phyloP scores from a whole-genome alignment of 2,888 invertebrate genomes.

The Tachystola acroxantha region DNA sequence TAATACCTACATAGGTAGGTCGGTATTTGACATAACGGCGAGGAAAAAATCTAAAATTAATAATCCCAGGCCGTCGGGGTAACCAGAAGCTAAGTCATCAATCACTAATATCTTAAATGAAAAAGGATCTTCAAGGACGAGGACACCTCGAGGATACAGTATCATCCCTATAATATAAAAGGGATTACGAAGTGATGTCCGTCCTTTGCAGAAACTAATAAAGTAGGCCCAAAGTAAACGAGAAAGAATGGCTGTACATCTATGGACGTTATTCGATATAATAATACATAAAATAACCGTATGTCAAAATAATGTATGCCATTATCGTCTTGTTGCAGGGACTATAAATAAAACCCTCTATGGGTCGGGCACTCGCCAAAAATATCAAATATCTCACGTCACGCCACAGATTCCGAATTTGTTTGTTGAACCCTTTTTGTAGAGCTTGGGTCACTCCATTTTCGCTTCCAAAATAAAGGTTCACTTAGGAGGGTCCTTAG shows the following conservation, averaged over 20 bases:
- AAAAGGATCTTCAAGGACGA: not conserved
- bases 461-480: too few relatives aligned
- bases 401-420: not conserved
- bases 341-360: not conserved
- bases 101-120: conserved; percentile 6
- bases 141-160: conserved; percentile 4
- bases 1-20: not conserved
- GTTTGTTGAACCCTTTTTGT: conserved; percentile 1
- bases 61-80: not conserved
- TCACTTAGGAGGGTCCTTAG: too few relatives aligned
- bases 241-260: conserved; percentile 8
- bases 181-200: conserved; percentile 6
- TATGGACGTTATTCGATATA: conserved; percentile 6
- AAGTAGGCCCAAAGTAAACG: conserved; percentile 8
- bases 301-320: conserved; percentile 3
- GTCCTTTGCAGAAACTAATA: conserved; percentile 7
- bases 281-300: not conserved
- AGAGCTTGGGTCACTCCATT: too few relatives aligned
- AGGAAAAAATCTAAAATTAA: not conserved
- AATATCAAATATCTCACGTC: not conserved
- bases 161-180: conserved; percentile 8
- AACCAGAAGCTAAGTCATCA: conserved; percentile 1
- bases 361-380: not conserved
- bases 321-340: conserved; percentile 3
- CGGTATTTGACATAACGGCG: too few relatives aligned